phyloP scores from a whole-genome alignment of 2,888 invertebrate species.

The Melanophora roralis region DNA sequence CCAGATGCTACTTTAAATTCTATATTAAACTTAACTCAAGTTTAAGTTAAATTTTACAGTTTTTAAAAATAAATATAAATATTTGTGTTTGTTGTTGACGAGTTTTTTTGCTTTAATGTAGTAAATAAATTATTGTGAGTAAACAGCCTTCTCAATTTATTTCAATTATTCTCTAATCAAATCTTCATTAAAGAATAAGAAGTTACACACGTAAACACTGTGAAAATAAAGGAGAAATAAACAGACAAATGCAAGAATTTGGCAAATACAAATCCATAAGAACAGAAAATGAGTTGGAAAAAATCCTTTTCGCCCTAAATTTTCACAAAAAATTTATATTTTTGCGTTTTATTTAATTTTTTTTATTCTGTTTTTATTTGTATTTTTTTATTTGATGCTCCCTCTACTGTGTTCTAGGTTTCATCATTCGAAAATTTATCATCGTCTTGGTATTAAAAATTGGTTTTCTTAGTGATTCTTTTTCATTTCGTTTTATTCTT shows the following conservation, averaged over 20 bases:
- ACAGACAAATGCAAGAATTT: constrained; percentile 11
- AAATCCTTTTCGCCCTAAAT: constrained; percentile 1
- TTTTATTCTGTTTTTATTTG: background rate
- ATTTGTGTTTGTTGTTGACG: too few relatives aligned
- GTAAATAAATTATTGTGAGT: background rate
- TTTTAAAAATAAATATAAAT: too few relatives aligned
- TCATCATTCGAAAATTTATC: constrained; percentile 37
- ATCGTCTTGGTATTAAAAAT: constrained; percentile 44
- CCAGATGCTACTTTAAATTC: too few relatives aligned
- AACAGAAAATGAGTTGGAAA: constrained; percentile 7
- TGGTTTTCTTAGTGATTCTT: constrained; percentile 42
- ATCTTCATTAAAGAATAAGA: background rate
- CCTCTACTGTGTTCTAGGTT: constrained; percentile 16
- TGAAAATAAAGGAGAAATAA: background rate
- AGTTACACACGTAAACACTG: background rate
- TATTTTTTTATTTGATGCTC: constrained; percentile 2
- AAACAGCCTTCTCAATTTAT: background rate
- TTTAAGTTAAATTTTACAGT: too few relatives aligned
- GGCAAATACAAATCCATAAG: constrained; percentile 12
- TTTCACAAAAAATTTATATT: too few relatives aligned
- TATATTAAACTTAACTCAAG: too few relatives aligned
- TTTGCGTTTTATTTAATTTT: background rate
- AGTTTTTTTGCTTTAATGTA: background rate
- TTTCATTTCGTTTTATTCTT: background rate
- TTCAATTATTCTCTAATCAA: constrained; percentile 13